Conservation (phyloP, 2,113 vertebrate genomes). For the Oreochromis aureus region DNA sequence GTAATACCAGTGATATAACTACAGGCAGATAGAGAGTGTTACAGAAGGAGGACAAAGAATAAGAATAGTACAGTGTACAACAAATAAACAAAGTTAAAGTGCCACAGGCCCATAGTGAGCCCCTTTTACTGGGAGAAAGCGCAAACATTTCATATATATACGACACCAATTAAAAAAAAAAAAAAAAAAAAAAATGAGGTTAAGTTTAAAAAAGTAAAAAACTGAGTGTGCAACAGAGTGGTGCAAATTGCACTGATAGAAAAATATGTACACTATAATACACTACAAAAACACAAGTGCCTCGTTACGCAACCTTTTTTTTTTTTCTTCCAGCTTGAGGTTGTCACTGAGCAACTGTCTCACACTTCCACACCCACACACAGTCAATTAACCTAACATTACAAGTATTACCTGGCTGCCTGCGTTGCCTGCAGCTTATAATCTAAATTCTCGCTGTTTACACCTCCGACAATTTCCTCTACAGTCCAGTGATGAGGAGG, state of each 20-base stretch:
- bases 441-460: slow-evolving; percentile 76
- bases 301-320: neutral
- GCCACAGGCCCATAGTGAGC: neutral
- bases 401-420: slow-evolving; percentile 78
- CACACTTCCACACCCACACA: neutral
- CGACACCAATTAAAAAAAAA: fast-evolving
- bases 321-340: neutral
- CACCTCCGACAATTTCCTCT: slow-evolving; percentile 82
- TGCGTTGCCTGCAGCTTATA: slow-evolving; percentile 85
- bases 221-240: neutral
- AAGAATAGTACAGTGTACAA: neutral
- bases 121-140: neutral
- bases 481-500: slow-evolving; percentile 80
- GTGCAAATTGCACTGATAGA: neutral
- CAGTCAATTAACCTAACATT: neutral
- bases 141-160: neutral
- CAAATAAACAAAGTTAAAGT: neutral
- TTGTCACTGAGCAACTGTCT: neutral
- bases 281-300: neutral
- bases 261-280: neutral
- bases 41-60: neutral
- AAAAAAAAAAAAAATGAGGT: neutral
- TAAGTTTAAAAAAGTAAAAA: neutral
- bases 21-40: neutral
- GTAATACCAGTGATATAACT: neutral